phyloP scores from a whole-genome alignment of 35 echinoderm and acorn worm genomes.

The Hemicentrotus pulcherrimus region DNA sequence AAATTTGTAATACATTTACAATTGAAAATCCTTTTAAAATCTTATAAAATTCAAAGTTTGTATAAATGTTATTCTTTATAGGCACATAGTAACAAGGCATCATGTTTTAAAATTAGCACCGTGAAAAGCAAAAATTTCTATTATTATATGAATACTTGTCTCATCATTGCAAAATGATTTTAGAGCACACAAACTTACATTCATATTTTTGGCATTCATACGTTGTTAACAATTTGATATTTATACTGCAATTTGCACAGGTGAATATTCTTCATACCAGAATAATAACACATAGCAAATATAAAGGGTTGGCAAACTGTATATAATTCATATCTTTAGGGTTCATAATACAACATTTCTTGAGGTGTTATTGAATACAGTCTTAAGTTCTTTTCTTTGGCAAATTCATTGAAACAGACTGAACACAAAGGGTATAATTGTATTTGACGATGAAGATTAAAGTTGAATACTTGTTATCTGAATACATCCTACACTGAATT shows the following conservation, averaged over 20 bases:
- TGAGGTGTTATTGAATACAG: not conserved
- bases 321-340: not conserved
- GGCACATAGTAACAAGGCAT: not conserved
- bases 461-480: not conserved
- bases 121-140: not conserved
- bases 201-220: not conserved
- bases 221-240: not conserved
- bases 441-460: not conserved
- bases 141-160: not conserved
- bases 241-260: not conserved
- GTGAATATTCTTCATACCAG: not conserved
- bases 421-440: not conserved
- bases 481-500: not conserved
- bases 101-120: not conserved
- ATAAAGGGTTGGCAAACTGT: not conserved
- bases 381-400: not conserved
- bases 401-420: not conserved
- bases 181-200: not conserved
- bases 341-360: not conserved
- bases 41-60: not conserved
- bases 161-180: not conserved
- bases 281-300: not conserved
- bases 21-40: not conserved
- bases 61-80: not conserved
- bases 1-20: not conserved